Base-by-base conservation (phyloP, 2,888 invertebrate genomes). In the Clistopyga incitator region DNA sequence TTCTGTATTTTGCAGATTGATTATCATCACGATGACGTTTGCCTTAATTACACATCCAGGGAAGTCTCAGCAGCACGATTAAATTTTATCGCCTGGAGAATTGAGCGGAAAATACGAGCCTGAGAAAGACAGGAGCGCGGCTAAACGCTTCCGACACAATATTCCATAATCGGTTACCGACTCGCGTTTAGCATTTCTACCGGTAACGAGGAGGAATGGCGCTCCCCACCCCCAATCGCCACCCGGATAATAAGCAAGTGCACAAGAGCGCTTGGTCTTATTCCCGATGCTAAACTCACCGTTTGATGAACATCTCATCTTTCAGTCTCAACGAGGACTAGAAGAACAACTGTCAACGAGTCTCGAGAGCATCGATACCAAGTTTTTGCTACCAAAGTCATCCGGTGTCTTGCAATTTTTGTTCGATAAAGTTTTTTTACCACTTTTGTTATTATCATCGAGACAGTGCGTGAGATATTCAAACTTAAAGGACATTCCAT, bases 241-340 rank as follows among this genome's bases (percentile, higher is more conserved):
- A 78, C 74, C 56, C 71, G 59, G 78, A 81, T 81, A 84, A 78
- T 76, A 67, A 81, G 65, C 75, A 59, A 81, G 84, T 84, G 78
- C 52, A 74, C 42, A 75, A 64, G 18, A 81, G 78, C 84, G 25
- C 52, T 45, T 67, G 52, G 74, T 84, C 56, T 75, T 67, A 78
- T 56, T 76, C 71, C 64, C 70, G 78, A 75, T 71, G 71, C 47
- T 65, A 42, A 75, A 67, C 74, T 74, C 50, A 38, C 56, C 84
- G 67, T 81, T 68, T 59, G 34, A 81, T 67, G 59, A 72, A 64
- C 75, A 50, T 50, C 64, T 59, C 56, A 34, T 61, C 61, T 64
- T 29, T 38, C 75, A 50, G 34, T 74, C 34, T 50, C 61, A 50
- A 61, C n/a, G 47, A 64, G 52, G 75, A 75, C 50, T 75, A 74